phyloP scores from a whole-genome alignment of 1,140 invertebrate species.

The Platorchestia sp. region DNA sequence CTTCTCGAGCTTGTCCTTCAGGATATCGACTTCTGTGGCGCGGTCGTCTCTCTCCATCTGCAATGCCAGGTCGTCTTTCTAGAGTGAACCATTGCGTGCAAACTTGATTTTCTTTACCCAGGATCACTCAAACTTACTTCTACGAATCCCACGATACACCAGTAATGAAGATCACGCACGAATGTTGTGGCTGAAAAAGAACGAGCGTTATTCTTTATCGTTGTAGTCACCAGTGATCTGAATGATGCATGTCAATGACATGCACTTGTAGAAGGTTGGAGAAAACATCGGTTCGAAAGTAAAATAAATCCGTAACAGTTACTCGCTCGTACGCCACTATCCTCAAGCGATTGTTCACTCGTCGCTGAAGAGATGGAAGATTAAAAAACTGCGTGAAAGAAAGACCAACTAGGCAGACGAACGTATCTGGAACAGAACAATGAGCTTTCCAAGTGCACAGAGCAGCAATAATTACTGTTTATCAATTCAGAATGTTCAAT shows the following conservation, averaged over 20 bases:
- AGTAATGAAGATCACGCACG: neutral
- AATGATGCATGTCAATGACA: neutral
- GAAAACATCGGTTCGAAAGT: neutral
- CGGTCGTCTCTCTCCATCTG: conserved; percentile 89
- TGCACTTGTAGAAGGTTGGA: neutral
- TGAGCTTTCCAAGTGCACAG: neutral
- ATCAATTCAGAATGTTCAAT: neutral
- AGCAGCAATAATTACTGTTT: neutral
- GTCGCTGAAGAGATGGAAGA: neutral
- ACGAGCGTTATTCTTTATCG: neutral
- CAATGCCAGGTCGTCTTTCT: conserved; percentile 26
- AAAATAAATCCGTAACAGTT: neutral
- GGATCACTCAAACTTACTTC: neutral
- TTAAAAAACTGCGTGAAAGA: neutral
- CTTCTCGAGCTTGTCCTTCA: conserved; percentile 92
- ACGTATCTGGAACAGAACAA: neutral
- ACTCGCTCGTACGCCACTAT: neutral
- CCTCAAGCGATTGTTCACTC: neutral
- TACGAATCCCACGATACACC: neutral
- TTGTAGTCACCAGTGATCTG: neutral
- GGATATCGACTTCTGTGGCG: conserved; percentile 85
- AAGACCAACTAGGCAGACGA: neutral
- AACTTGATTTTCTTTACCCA: neutral
- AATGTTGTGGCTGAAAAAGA: neutral
- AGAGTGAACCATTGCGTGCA: neutral